Conservation (phyloP, 2,888 invertebrate genomes). For the Drosophila subsilvestris region DNA sequence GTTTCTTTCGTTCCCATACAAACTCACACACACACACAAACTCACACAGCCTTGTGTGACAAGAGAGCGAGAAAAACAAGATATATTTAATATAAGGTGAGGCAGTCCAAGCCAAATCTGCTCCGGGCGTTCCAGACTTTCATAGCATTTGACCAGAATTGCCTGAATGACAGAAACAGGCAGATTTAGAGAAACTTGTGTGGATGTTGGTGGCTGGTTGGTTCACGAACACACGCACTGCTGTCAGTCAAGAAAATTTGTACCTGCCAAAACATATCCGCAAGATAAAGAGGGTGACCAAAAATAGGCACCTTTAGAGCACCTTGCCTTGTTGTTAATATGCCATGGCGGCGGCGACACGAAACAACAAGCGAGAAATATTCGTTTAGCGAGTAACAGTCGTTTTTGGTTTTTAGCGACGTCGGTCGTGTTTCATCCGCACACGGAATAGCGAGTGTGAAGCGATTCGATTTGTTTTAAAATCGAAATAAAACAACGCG, state of each 20-base stretch:
- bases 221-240: no score
- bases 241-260: no score
- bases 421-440: slow-evolving; percentile 50
- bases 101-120: no score
- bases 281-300: background rate
- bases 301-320: no score
- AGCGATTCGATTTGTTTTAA: slow-evolving; percentile 75
- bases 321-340: no score
- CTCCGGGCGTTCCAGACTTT: no score
- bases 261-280: no score
- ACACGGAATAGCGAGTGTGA: background rate
- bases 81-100: background rate
- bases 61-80: slow-evolving; percentile 10
- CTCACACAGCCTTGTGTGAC: background rate
- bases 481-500: slow-evolving; percentile 61
- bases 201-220: no score
- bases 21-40: slow-evolving; percentile 32
- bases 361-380: slow-evolving; percentile 17
- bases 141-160: no score
- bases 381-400: slow-evolving; percentile 5
- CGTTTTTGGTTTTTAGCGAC: background rate
- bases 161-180: no score
- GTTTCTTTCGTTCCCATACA: slow-evolving; percentile 44
- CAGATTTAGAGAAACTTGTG: no score
- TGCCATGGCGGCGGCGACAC: no score